phyloP scores from a whole-genome alignment of 2,113 vertebrate genomes.

The pig (Sus scrofa) region T2T-Sscrofa CM000822.6:73176501-73177000 shows the following conservation, averaged over 20 bases:
- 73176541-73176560: not conserved
- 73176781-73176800: not conserved
- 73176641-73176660: not conserved
- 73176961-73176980: constrained; percentile 72
- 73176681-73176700: fast-evolving
- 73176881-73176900: constrained; percentile 36
- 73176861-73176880: constrained; percentile 35
- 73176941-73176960: not conserved
- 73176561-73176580: too few relatives aligned
- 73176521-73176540: not conserved
- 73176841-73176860: not conserved
- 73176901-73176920: constrained; percentile 23
- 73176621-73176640: not conserved
- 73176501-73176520: fast-evolving
- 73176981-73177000: constrained; percentile 55
- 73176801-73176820: too few relatives aligned
- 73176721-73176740: not conserved
- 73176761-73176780: not conserved
- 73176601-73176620: not conserved
- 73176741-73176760: fast-evolving
- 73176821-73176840: not conserved
- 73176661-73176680: too few relatives aligned
- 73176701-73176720: not conserved
- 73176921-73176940: constrained; percentile 45
- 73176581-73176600: not conserved